Percentiles rank a stretch among this genome's conserved stretches.
Conservation (phyloP, 1,140 invertebrate species). For the Sitobion miscanthi region DNA sequence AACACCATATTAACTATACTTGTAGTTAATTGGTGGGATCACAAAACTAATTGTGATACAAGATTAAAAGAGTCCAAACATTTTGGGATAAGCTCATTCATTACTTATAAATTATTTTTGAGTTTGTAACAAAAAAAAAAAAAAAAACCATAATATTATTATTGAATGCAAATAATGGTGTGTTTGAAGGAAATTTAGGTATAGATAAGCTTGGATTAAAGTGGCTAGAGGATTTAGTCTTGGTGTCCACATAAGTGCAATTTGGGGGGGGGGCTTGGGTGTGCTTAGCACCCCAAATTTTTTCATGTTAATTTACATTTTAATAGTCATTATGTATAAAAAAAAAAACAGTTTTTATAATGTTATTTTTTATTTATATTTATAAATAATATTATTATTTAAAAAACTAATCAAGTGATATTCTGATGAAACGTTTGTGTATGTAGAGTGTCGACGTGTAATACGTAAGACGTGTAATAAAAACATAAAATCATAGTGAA, state of each 20-base stretch:
- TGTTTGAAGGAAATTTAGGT: neutral
- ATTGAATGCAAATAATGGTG: neutral
- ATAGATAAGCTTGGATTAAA: neutral
- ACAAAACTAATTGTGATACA: neutral
- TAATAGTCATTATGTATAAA: too few relatives aligned
- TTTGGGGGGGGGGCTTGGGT: too few relatives aligned
- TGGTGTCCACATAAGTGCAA: neutral
- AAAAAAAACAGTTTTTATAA: too few relatives aligned
- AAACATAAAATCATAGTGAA: too few relatives aligned
- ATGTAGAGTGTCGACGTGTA: too few relatives aligned
- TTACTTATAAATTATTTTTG: neutral
- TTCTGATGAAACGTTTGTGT: too few relatives aligned
- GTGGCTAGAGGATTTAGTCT: neutral
- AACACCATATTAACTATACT: neutral
- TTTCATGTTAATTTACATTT: too few relatives aligned
- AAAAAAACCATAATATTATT: neutral
- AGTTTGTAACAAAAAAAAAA: neutral
- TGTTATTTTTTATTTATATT: too few relatives aligned
- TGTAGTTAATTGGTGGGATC: neutral
- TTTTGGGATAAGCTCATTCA: neutral
- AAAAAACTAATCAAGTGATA: too few relatives aligned
- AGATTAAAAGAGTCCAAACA: neutral
- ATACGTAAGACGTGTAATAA: too few relatives aligned
- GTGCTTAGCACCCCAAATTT: too few relatives aligned
- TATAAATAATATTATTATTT: too few relatives aligned